Evolutionary conservation across 2,797 vertebrate genomes (phyloP).

Genomic region (Notamacropus eugenii): DNA sequence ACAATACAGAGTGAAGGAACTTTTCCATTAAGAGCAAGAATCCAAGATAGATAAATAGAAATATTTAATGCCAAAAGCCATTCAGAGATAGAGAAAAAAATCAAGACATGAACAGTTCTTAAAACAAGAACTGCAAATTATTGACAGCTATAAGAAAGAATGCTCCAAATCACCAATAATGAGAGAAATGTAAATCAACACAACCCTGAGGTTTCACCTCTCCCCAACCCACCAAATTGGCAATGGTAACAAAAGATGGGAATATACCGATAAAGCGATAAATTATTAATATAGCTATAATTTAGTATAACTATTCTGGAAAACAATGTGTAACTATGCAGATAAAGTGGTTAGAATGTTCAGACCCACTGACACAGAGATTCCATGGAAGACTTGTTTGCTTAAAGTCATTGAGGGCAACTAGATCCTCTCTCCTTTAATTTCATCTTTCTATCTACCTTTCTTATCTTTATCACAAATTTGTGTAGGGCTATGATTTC

Average conservation of each 20-base stretch:
- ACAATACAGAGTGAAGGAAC: not conserved
- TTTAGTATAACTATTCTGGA: not conserved
- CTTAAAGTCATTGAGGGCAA: not conserved
- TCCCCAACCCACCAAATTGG: not conserved
- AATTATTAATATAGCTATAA: not conserved
- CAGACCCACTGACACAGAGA: not conserved
- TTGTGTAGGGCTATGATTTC: not conserved
- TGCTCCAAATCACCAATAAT: not conserved
- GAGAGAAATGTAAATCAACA: not conserved
- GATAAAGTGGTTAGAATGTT: not conserved
- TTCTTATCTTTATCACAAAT: not conserved
- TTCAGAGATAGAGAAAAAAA: not conserved
- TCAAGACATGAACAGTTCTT: not conserved
- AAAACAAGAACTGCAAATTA: not conserved
- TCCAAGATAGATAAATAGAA: not conserved
- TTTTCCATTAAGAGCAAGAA: not conserved
- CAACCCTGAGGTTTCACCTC: not conserved
- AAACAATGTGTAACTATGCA: not conserved
- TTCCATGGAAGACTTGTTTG: not conserved
- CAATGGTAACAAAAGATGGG: not conserved
- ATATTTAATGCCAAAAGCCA: not conserved
- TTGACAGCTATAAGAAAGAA: not conserved
- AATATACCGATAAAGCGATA: not conserved
- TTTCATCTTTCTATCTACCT: not conserved
- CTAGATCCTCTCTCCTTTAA: not conserved